These are phyloP conservation scores for Paradisaea rubra DNA, from an alignment of 2,113 vertebrate genomes.

Conservation along the genomic window DNA sequence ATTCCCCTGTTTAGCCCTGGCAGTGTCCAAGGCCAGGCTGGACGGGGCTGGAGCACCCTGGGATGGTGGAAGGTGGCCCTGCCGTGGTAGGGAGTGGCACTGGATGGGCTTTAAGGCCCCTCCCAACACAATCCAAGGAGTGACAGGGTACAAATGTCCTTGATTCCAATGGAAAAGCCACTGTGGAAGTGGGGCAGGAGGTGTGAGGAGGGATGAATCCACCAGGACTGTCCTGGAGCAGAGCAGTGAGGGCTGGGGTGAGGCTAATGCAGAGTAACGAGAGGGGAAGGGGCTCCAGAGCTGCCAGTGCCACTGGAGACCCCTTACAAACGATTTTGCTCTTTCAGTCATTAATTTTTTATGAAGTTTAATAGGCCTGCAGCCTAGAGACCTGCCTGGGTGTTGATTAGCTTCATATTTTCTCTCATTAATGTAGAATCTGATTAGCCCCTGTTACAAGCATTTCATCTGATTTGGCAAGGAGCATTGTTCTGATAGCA, in stretches of 20 bases:
- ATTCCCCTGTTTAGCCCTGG: background rate
- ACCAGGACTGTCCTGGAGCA: slow-evolving; percentile 21
- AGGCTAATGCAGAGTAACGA: slow-evolving; percentile 65
- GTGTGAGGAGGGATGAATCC: background rate
- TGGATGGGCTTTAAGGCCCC: background rate
- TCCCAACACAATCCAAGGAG: background rate
- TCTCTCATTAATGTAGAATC: slow-evolving; percentile 85
- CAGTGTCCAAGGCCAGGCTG: background rate
- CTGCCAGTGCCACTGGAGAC: slow-evolving; percentile 74
- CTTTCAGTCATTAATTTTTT: slow-evolving; percentile 89
- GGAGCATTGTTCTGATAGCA: slow-evolving; percentile 52
- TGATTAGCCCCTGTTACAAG: slow-evolving; percentile 82
- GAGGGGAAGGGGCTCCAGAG: slow-evolving; percentile 68
- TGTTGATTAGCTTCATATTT: slow-evolving; percentile 85
- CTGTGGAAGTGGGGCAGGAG: background rate
- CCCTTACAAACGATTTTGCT: slow-evolving; percentile 81
- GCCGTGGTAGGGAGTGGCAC: background rate
- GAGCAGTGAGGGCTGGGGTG: slow-evolving; percentile 36
- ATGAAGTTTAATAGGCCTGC: slow-evolving; percentile 86
- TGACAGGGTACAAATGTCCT: slow-evolving; percentile 3
- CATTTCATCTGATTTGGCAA: slow-evolving; percentile 65
- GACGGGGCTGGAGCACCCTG: background rate
- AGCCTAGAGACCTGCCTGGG: slow-evolving; percentile 80
- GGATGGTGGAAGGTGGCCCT: background rate
- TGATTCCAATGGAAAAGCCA: slow-evolving; percentile 45